Conservation (phyloP, 1,140 invertebrate genomes). For the Dendrolimus kikuchii region DNA sequence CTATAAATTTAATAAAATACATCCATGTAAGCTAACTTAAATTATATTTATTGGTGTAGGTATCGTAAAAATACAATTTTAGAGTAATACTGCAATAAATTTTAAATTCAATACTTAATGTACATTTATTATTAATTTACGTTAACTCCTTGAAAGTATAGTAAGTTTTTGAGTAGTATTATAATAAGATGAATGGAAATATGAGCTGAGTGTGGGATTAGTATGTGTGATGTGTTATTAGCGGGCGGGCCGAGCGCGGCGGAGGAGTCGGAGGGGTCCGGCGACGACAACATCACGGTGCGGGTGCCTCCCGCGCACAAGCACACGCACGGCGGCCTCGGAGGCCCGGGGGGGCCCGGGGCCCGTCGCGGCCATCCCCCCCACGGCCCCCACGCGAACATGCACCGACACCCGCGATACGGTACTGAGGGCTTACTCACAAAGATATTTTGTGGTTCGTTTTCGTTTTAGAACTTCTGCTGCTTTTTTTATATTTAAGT, state of each 20-base stretch:
- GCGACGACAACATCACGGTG: conserved; percentile 74
- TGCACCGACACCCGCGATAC: conserved; percentile 34
- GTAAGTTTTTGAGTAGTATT: too few species aligned
- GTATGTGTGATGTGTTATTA: conserved; percentile 1
- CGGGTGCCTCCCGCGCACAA: conserved; percentile 63
- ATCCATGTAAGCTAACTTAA: too few species aligned
- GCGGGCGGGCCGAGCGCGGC: conserved; percentile 2
- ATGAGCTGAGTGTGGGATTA: conserved; percentile 7
- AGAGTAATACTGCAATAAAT: too few species aligned
- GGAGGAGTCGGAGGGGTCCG: conserved; percentile 70
- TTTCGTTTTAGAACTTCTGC: neutral
- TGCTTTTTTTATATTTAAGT: too few species aligned
- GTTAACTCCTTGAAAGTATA: too few species aligned
- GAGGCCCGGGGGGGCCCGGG: conserved; percentile 4
- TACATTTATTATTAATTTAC: too few species aligned
- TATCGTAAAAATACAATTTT: too few species aligned
- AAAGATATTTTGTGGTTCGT: neutral
- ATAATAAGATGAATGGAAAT: too few species aligned
- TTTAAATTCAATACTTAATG: too few species aligned
- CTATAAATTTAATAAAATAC: too few species aligned
- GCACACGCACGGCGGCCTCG: conserved; percentile 7
- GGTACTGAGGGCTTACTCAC: conserved; percentile 27
- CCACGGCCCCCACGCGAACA: conserved; percentile 12
- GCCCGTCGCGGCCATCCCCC: conserved; percentile 6
- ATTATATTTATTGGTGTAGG: too few species aligned